Base-by-base conservation (phyloP, 1,140 invertebrate genomes). In the Mya arenaria region DNA sequence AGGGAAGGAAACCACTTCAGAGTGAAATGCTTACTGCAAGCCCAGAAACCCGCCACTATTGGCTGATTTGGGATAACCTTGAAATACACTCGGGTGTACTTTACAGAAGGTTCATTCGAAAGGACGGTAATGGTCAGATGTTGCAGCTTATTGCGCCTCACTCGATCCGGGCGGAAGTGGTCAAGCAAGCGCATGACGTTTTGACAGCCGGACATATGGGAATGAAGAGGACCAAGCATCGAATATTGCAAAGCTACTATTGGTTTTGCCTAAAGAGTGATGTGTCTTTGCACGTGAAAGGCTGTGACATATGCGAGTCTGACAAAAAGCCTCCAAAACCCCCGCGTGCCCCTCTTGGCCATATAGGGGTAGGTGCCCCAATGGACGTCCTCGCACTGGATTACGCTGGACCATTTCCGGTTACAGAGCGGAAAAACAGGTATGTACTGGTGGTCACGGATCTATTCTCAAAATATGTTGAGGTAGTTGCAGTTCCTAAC, bases 381-480 rank as follows among this genome's bases (percentile, higher is more conserved):
- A 28, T 72, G n/a, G 66, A 84, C 32, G n/a, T 41, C n/a, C 66
- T 80, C 10, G 66, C 44, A 1, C 2, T 79, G 10, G 74, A 84
- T 28, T 44, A 79, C 13, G 23, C 66, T 15, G 82, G 74, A 0
- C 75, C 23, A 10, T 65, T 79, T n/a, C 75, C 65, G 4, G 3
- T 36, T 15, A 73, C 65, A 39, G 1, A 1, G 10, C 0, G 1
- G n/a, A 48, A 80, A 0, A 91, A 87, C 52, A 62, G 65, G 28
- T 86, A 84, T 52, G 56, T 90, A n/a, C 63, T 92, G 13, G 89
- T 88, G 0, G 37, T 86, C 8, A 63, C 71, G 0, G 89, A 89
- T 55, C 82, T 85, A 69, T 89, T 87, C 17, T 89, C 89, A 3
- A 74, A 81, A 39, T 89, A 72, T 58, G 37, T 48, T 2, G 86